Conservation (phyloP, 1,140 invertebrate species). For the Drosophila takahashii region DNA sequence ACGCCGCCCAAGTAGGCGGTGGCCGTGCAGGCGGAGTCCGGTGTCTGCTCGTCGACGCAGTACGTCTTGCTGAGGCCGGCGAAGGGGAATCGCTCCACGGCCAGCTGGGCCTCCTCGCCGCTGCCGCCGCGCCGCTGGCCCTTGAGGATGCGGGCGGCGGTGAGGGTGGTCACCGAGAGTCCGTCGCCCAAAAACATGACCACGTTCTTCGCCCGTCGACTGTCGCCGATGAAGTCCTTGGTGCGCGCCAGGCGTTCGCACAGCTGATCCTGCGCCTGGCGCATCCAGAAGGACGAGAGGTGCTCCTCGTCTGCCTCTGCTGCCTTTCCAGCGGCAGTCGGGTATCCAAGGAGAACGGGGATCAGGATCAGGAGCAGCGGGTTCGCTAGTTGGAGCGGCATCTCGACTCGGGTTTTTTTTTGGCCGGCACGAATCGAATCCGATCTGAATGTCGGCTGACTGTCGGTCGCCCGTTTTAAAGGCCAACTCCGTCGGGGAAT, state of each 20-base stretch:
- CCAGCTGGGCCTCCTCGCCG: constrained; percentile 89
- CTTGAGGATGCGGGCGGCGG: constrained; percentile 88
- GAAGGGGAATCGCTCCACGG: constrained; percentile 92
- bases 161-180: constrained; percentile 90
- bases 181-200: constrained; percentile 92
- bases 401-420: background rate
- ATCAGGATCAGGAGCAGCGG: background rate
- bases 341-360: background rate
- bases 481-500: constrained; percentile 16
- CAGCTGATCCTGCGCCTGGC: constrained; percentile 53
- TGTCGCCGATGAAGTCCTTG: constrained; percentile 13
- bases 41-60: constrained; percentile 91
- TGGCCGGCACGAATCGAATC: background rate
- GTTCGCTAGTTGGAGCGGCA: background rate
- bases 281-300: constrained; percentile 46
- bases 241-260: constrained; percentile 33
- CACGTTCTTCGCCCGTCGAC: constrained; percentile 87
- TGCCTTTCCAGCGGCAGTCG: background rate
- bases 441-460: background rate
- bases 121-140: constrained; percentile 86
- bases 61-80: constrained; percentile 88
- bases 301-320: constrained; percentile 24
- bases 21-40: constrained; percentile 91
- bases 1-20: constrained; percentile 91
- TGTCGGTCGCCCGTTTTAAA: constrained; percentile 13